Evolutionary conservation across 2,113 vertebrate species (phyloP), one percentile per base, ranked within the genome.

Genomic region (Rissa tridactyla): DNA sequence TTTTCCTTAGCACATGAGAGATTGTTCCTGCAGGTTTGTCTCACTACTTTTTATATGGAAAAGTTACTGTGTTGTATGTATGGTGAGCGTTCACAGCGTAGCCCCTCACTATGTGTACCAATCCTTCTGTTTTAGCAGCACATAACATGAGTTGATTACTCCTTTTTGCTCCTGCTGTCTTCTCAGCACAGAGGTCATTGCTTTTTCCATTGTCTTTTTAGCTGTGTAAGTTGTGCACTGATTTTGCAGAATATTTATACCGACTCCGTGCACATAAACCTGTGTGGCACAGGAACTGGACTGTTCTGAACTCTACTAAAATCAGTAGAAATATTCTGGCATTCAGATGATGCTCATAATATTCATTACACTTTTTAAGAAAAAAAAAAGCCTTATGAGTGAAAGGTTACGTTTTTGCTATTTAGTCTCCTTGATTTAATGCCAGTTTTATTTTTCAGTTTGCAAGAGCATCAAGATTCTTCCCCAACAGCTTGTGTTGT

Each of bases 191-290:
- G 69, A 90, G 40, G 25, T 55, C 86, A 61, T 52, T 30, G 9
- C 29, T 73, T 78, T 90, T 90, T 42, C 30, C 8, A 1, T 58
- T 0, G 0, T 71, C 62, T 49, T 83, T 84, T 94, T 77, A 64
- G 44, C 42, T 73, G 18, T 72, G 54, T 87, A 87, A 92, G 70
- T 88, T 82, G 75, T 86, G 66, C 55, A 21, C 54, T 52, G 58
- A 80, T 83, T 86, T 91, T 89, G 58, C 38, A 93, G 69, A 77
- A 40, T 47, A 76, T 92, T 92, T 94, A 80, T 57, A 15, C 62
- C 68, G 68, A 62, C 47, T 58, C 6, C 7, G 21, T 62, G 58
- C 62, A 55, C 52, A 29, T 66, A 94, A 92, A 80, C 22, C 52
- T 76, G 25, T 2, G 2, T 72, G 38, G 49, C 80, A 71, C 25